These are phyloP conservation scores for Scatophagus argus DNA, from an alignment of 2,113 vertebrate genomes.

Conservation along the genomic window DNA sequence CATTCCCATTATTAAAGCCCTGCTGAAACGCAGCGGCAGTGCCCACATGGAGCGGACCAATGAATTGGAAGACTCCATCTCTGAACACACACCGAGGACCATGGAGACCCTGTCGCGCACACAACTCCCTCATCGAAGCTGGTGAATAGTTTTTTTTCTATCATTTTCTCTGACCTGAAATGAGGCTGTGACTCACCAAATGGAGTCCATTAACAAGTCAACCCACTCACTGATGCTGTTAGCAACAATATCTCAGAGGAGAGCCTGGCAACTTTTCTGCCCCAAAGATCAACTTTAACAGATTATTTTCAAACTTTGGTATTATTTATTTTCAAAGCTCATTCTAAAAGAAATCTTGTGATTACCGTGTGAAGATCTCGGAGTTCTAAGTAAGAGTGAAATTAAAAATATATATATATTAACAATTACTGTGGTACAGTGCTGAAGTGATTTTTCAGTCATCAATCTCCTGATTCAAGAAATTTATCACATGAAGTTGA, in stretches of 20 bases:
- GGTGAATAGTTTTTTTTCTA: not conserved
- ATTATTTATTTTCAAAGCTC: constrained; percentile 17
- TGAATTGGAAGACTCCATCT: constrained; percentile 1
- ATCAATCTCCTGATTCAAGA: not conserved
- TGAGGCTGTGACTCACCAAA: constrained; percentile 62
- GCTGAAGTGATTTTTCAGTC: not conserved
- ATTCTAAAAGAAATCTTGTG: not conserved
- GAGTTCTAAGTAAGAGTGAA: not conserved
- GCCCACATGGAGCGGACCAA: constrained; percentile 12
- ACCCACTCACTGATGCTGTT: constrained; percentile 44
- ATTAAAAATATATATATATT: not conserved
- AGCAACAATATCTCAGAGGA: constrained; percentile 49
- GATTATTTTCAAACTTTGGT: constrained; percentile 25
- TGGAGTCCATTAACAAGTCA: constrained; percentile 52
- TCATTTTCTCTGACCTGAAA: constrained; percentile 34
- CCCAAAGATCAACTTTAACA: constrained; percentile 20
- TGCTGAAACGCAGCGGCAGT: constrained; percentile 1
- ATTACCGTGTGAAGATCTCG: not conserved
- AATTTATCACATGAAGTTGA: not conserved
- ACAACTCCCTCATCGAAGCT: not conserved
- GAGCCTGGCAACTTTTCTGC: constrained; percentile 7
- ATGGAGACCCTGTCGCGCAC: not conserved
- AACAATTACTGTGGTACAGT: not conserved
- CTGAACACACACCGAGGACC: constrained; percentile 10
- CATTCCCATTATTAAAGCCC: not conserved